Conservation (phyloP, 2,113 vertebrate species). For the Chascanopsetta lugubris region DNA sequence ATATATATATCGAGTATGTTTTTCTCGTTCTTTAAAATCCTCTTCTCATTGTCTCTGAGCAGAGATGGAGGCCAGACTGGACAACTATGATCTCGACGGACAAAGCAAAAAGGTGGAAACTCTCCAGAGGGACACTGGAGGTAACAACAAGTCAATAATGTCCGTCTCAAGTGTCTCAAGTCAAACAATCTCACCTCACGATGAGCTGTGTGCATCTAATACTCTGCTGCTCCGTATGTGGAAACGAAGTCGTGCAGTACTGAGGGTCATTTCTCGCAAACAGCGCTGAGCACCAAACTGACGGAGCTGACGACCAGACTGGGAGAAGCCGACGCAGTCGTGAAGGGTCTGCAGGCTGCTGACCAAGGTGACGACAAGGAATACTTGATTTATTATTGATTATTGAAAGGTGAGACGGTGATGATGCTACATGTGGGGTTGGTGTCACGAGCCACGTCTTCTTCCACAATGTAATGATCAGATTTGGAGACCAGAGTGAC, state of each 20-base stretch:
- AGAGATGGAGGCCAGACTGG: slow-evolving; percentile 31
- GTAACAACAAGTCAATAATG: slow-evolving; percentile 34
- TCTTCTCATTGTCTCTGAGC: background rate
- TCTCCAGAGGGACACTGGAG: slow-evolving; percentile 17
- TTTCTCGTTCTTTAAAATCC: background rate
- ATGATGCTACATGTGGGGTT: too few relatives aligned
- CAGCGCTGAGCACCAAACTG: slow-evolving; percentile 23
- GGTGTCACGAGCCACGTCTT: too few relatives aligned
- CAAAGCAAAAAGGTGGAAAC: slow-evolving; percentile 4
- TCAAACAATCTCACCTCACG: background rate
- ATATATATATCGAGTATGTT: too few relatives aligned
- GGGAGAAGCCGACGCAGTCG: slow-evolving; percentile 1
- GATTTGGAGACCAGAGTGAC: slow-evolving; percentile 14
- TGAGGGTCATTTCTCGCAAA: background rate
- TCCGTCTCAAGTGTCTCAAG: background rate
- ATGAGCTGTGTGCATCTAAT: slow-evolving; percentile 2
- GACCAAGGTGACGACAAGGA: slow-evolving; percentile 19
- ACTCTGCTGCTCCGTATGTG: too few relatives aligned
- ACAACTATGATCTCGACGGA: slow-evolving; percentile 12
- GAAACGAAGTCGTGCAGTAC: background rate
- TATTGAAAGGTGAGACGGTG: too few relatives aligned
- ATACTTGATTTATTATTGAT: too few relatives aligned
- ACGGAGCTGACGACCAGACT: slow-evolving; percentile 7
- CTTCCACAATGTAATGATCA: too few relatives aligned
- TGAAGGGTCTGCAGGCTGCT: slow-evolving; percentile 12